Percentiles rank a stretch among this genome's conserved stretches.
Conservation (phyloP, 2,797 vertebrate species). For the Nasua narica region DNA sequence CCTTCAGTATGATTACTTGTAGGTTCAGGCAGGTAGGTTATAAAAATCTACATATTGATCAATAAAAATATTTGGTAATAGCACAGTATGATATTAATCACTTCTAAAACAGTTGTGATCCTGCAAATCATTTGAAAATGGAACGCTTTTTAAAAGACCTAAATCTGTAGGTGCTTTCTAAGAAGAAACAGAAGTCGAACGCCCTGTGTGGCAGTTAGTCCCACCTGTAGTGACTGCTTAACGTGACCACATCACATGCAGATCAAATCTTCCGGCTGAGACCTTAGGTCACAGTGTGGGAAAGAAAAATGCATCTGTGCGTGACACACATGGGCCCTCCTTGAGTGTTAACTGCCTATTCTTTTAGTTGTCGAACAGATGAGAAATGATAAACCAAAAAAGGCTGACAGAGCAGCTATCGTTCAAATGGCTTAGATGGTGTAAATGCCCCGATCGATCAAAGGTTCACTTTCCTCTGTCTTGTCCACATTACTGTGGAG, state of each 20-base stretch:
- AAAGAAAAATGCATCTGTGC: neutral
- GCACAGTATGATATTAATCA: neutral
- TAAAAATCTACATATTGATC: neutral
- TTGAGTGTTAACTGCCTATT: neutral
- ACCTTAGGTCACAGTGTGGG: neutral
- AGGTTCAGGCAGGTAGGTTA: neutral
- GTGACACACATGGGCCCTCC: neutral
- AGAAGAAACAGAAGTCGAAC: neutral
- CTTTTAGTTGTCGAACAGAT: neutral
- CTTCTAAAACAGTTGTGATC: neutral
- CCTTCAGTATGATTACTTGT: neutral
- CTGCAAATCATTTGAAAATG: neutral
- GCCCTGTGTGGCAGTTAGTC: neutral
- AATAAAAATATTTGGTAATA: slow-evolving; percentile 17
- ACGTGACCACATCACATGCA: neutral
- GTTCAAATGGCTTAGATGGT: neutral
- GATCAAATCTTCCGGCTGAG: neutral
- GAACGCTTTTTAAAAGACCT: neutral
- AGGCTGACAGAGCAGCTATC: neutral
- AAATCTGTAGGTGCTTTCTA: neutral
- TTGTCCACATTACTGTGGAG: neutral
- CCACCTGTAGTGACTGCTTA: neutral
- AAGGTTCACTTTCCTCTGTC: neutral
- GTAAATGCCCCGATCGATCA: neutral
- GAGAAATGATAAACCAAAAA: neutral